A percentile compares a stretch with the other conserved stretches of the same genome.
Evolutionary conservation across 1,140 invertebrate species (phyloP).

Genomic region (Campoletis sonorensis): DNA sequence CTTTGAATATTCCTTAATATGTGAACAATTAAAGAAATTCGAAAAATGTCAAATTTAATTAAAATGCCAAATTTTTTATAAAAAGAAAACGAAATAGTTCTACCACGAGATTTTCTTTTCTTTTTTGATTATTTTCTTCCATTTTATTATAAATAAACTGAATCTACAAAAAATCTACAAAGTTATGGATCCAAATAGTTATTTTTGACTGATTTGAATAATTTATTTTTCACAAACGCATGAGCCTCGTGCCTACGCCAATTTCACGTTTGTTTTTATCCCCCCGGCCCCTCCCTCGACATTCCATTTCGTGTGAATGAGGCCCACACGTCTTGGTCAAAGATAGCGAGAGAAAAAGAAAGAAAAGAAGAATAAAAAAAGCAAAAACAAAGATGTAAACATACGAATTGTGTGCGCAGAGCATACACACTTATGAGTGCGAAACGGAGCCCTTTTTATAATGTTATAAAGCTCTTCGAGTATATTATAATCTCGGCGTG

Average conservation of each 20-base stretch:
- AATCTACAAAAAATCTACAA: too few relatives aligned
- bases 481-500: not conserved
- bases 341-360: not conserved
- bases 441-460: slow-evolving; percentile 19
- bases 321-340: slow-evolving; percentile 23
- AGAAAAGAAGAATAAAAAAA: not conserved
- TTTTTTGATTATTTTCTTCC: too few relatives aligned
- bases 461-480: not conserved
- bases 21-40: too few relatives aligned
- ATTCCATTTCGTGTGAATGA: not conserved
- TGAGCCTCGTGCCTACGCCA: slow-evolving; percentile 14
- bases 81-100: too few relatives aligned
- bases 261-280: not conserved
- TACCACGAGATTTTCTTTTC: too few relatives aligned
- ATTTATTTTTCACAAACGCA: not conserved
- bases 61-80: too few relatives aligned
- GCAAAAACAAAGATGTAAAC: not conserved
- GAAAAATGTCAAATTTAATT: too few relatives aligned
- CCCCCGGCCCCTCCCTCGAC: too few relatives aligned
- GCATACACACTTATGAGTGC: not conserved
- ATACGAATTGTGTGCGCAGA: not conserved
- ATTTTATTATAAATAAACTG: too few relatives aligned
- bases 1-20: too few relatives aligned
- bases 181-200: too few relatives aligned
- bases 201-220: too few relatives aligned